These are phyloP conservation scores for Cygnus buccinator DNA, from an alignment of 2,113 vertebrate genomes.

Conservation along the genomic window DNA sequence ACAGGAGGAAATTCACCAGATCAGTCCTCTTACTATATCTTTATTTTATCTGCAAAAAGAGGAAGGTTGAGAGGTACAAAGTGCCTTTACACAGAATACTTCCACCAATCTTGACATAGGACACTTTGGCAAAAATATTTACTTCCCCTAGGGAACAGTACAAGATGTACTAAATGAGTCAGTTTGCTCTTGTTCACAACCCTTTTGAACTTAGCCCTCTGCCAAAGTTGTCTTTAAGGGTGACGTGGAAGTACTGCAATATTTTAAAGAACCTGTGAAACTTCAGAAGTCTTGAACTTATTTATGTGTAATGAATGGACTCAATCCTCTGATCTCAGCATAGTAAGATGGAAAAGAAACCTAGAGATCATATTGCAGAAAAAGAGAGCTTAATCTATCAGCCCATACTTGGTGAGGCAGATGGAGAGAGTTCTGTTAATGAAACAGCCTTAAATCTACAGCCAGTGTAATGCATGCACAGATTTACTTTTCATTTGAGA, in stretches of 20 bases:
- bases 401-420: background rate
- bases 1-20: background rate
- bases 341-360: background rate
- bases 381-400: background rate
- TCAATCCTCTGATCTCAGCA: background rate
- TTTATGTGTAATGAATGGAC: background rate
- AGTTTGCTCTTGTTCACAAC: background rate
- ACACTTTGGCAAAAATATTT: background rate
- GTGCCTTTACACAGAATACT: background rate
- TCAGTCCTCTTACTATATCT: background rate
- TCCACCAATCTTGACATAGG: background rate
- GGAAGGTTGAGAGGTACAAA: background rate
- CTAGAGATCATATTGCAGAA: background rate
- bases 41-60: background rate
- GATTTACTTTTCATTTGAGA: background rate
- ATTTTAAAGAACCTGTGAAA: background rate
- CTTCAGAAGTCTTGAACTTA: background rate
- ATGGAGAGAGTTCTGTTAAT: background rate
- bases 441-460: background rate
- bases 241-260: background rate
- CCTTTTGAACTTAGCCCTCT: background rate
- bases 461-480: background rate
- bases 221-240: background rate
- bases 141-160: background rate
- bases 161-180: background rate